A percentile compares a stretch with the other conserved stretches of the same genome.
These are phyloP conservation scores for Luperina nickerlii DNA, from an alignment of 2,888 invertebrate species.

Conservation along the genomic window DNA sequence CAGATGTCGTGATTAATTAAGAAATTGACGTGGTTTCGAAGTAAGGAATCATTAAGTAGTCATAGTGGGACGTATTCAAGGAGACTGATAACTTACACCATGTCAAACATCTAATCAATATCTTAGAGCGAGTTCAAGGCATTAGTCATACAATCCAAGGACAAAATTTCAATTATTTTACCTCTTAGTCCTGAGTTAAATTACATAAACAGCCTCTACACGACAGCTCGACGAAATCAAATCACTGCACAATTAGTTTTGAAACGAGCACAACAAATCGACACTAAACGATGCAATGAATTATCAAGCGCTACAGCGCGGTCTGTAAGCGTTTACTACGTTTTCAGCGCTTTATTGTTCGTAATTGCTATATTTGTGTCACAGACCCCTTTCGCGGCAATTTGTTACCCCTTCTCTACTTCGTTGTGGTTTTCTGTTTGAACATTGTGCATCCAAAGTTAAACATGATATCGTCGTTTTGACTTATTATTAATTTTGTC, in stretches of 20 bases:
- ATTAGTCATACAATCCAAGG: background rate
- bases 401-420: constrained; percentile 54
- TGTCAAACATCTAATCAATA: background rate
- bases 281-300: constrained; percentile 48
- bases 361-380: constrained; percentile 65
- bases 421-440: constrained; percentile 24
- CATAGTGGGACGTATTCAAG: background rate
- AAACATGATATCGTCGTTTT: too few species aligned
- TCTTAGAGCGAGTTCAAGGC: background rate
- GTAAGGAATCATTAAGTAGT: too few species aligned
- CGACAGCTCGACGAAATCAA: constrained; percentile 19
- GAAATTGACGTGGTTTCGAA: too few species aligned
- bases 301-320: constrained; percentile 43
- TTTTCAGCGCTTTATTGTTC: constrained; percentile 60
- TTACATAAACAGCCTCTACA: background rate
- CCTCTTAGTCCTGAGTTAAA: too few species aligned
- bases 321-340: constrained; percentile 28
- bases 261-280: constrained; percentile 44
- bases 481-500: too few species aligned
- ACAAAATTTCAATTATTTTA: background rate
- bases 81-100: too few species aligned
- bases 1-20: too few species aligned
- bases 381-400: constrained; percentile 35
- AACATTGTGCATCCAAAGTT: too few species aligned
- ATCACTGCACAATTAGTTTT: constrained; percentile 28